A percentile compares a stretch with the other conserved stretches of the same genome.
These are phyloP conservation scores for Drosophila pallidifrons DNA, from an alignment of 1,140 invertebrate genomes.

Conservation along the genomic window DNA sequence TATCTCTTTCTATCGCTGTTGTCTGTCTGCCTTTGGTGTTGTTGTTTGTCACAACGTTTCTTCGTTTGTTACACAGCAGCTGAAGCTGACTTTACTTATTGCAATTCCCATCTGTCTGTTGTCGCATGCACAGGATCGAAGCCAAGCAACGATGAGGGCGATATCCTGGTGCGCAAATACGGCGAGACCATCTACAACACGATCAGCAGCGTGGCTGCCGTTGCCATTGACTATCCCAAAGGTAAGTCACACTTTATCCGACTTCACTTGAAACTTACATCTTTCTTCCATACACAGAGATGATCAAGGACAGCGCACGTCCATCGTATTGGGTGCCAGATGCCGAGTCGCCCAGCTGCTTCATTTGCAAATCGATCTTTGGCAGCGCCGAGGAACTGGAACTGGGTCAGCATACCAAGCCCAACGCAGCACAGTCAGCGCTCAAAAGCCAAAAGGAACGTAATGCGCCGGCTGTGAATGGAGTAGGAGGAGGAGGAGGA, in stretches of 20 bases:
- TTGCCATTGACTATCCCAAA: conserved; percentile 85
- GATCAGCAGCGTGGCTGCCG: conserved; percentile 87
- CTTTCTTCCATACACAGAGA: conserved; percentile 85
- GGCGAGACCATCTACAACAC: conserved; percentile 89
- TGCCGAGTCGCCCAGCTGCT: conserved; percentile 88
- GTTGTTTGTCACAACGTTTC: conserved; percentile 2
- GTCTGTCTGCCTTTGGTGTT: neutral
- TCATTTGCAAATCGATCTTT: conserved; percentile 88
- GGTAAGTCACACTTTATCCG: conserved; percentile 43
- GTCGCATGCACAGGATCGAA: conserved; percentile 50
- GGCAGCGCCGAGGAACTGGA: conserved; percentile 85
- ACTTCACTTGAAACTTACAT: neutral
- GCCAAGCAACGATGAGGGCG: conserved; percentile 79
- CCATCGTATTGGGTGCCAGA: conserved; percentile 94
- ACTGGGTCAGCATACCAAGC: conserved; percentile 27
- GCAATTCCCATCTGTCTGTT: conserved; percentile 54
- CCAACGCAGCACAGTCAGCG: neutral
- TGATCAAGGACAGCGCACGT: conserved; percentile 92
- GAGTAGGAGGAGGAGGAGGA: conserved; percentile 10
- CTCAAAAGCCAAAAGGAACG: neutral
- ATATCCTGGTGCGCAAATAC: conserved; percentile 88
- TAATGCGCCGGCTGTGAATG: conserved; percentile 58
- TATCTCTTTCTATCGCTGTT: no score
- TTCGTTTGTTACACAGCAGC: conserved; percentile 34
- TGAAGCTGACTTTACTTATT: conserved; percentile 43